These are phyloP conservation scores for Leguminivora glycinivorella DNA, from an alignment of 1,140 invertebrate species.

Conservation along the genomic window DNA sequence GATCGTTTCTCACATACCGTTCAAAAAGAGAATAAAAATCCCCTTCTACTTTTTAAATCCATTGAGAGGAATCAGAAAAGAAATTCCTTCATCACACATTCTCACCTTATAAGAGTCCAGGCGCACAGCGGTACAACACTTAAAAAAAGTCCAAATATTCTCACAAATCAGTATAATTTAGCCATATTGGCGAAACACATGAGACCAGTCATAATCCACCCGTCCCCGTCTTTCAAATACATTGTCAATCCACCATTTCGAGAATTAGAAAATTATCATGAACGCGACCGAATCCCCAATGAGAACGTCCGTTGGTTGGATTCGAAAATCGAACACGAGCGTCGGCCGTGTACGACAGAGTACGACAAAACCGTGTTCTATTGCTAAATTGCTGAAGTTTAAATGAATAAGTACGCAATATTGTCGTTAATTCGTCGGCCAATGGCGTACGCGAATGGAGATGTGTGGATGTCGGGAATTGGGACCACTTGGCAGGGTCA, in stretches of 20 bases:
- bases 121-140: conserved; percentile 45
- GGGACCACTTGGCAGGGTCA: conserved; percentile 72
- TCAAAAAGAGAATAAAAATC: neutral
- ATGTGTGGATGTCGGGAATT: conserved; percentile 56
- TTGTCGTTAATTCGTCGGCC: conserved; percentile 70
- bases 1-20: neutral
- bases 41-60: neutral
- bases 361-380: conserved; percentile 41
- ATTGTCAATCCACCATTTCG: conserved; percentile 64
- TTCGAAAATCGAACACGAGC: conserved; percentile 7
- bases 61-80: neutral
- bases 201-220: conserved; percentile 46
- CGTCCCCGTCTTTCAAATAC: conserved; percentile 54
- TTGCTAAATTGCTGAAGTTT: conserved; percentile 69
- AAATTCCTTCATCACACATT: conserved; percentile 22
- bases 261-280: conserved; percentile 30
- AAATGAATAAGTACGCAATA: conserved; percentile 69
- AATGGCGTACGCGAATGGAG: conserved; percentile 52
- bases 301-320: neutral
- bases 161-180: conserved; percentile 40
- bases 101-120: conserved; percentile 59
- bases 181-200: conserved; percentile 73
- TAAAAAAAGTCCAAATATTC: conserved; percentile 45
- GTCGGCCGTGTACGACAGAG: conserved; percentile 28
- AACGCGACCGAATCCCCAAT: conserved; percentile 31